A percentile compares a stretch with the other conserved stretches of the same genome.
Evolutionary conservation across 1,140 invertebrate genomes (phyloP).

Genomic region (Zaprionus ghesquierei): DNA sequence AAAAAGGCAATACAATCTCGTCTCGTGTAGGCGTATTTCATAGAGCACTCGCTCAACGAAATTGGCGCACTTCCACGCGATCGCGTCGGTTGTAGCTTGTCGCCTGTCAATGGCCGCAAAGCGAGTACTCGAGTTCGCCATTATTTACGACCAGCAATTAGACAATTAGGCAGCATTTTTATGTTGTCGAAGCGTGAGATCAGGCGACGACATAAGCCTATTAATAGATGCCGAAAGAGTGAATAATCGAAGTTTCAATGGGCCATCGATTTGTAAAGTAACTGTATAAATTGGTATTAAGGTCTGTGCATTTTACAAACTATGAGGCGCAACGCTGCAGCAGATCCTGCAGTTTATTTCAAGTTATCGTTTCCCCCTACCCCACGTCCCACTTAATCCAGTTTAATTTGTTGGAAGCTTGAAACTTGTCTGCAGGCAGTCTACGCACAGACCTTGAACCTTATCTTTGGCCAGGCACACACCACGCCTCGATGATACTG

Average conservation of each 20-base stretch:
- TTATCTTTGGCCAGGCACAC: slow-evolving; percentile 19
- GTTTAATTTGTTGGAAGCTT: slow-evolving; percentile 11
- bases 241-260: slow-evolving; percentile 19
- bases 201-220: slow-evolving; percentile 57
- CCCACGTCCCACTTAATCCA: slow-evolving; percentile 30
- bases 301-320: neutral
- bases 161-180: slow-evolving; percentile 58
- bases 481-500: slow-evolving; percentile 9
- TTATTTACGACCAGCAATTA: slow-evolving; percentile 67
- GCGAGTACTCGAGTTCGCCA: slow-evolving; percentile 9
- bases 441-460: slow-evolving; percentile 60
- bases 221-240: slow-evolving; percentile 40
- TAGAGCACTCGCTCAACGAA: slow-evolving; percentile 16
- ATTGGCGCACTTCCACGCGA: slow-evolving; percentile 26
- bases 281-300: neutral
- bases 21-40: slow-evolving; percentile 34
- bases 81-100: slow-evolving; percentile 37
- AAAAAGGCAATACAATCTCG: slow-evolving; percentile 2
- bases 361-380: slow-evolving; percentile 1
- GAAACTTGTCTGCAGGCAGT: slow-evolving; percentile 3
- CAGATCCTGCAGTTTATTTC: slow-evolving; percentile 26
- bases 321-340: neutral
- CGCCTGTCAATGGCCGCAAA: slow-evolving; percentile 47
- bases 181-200: slow-evolving; percentile 46
- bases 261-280: neutral